Evolutionary conservation across 2,113 vertebrate genomes (phyloP), one percentile per base, ranked within the genome.

Genomic region (Syngnathus floridae): DNA sequence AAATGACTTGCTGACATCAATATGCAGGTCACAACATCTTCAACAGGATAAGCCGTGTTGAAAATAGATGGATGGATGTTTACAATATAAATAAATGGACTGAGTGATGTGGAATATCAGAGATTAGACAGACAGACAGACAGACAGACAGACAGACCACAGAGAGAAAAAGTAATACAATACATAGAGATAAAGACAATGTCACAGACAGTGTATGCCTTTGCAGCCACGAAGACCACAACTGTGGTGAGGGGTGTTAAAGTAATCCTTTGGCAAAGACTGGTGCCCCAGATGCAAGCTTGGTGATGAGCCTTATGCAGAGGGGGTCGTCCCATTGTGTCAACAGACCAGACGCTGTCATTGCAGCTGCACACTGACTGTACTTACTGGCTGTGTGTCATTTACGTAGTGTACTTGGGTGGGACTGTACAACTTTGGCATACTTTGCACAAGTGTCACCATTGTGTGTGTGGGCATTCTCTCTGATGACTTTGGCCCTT

Each of bases 251-350:
- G 65, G 69, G 60, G 31, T 54, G 59, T 61, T 61, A 62, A 69
- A 84, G 81, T 72, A 87, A 72, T 88, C 69, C 78, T 82, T 82
- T 88, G 80, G 86, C 83, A 84, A 79, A 81, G 82, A 76, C 72
- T 45, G 57, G 62, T 70, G 76, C 69, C 80, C 80, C 81, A 84
- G 83, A 83, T 73, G 64, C 70, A 74, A 70, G 70, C 57, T 68
- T 74, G 82, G 73, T 73, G 75, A 84, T 80, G 77, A 87, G 78
- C 77, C 57, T 79, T 65, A 40, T 54, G 71, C 52, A 78, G 61
- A 51, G 66, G 52, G 40, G 22, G 68, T 0, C 5, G 59, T 21
- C 19, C 19, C 54, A 56, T 12, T 8, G 69, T 57, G 67, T 81
- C 81, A 84, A 73, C 79, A 86, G 77, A 81, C 77, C 38, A 61